Percentiles rank a stretch among this genome's conserved stretches.
phyloP scores from a whole-genome alignment of 2,113 vertebrate genomes.

The Siniperca knerii region DNA sequence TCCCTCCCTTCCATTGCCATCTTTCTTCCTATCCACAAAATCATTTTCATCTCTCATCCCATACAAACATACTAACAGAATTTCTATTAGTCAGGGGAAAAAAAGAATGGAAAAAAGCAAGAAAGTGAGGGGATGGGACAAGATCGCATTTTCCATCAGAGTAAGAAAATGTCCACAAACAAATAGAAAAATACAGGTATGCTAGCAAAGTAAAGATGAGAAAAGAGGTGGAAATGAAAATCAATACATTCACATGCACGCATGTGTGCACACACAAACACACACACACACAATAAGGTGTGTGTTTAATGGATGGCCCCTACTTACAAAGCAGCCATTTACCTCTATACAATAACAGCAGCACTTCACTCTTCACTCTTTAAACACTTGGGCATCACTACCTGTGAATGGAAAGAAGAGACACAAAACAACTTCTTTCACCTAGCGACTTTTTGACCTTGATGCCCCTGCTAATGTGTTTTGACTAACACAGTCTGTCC shows the following conservation, averaged over 20 bases:
- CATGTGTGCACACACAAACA: neutral
- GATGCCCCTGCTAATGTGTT: slow-evolving; percentile 64
- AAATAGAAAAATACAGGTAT: slow-evolving; percentile 74
- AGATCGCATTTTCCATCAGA: slow-evolving; percentile 79
- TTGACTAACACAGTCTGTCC: slow-evolving; percentile 70
- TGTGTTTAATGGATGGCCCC: slow-evolving; percentile 40
- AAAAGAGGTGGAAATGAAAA: slow-evolving; percentile 61
- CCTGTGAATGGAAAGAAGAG: slow-evolving; percentile 36
- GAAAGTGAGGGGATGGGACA: slow-evolving; percentile 65
- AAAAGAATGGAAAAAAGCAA: slow-evolving; percentile 35
- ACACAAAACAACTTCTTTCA: slow-evolving; percentile 58
- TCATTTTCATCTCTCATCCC: slow-evolving; percentile 83
- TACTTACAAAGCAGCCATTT: slow-evolving; percentile 65
- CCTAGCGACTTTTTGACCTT: slow-evolving; percentile 58
- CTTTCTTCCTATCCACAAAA: slow-evolving; percentile 74
- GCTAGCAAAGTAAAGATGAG: slow-evolving; percentile 67
- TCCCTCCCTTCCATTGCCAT: slow-evolving; percentile 66
- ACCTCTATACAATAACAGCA: slow-evolving; percentile 51
- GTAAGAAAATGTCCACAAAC: slow-evolving; percentile 74
- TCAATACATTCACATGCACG: slow-evolving; percentile 59
- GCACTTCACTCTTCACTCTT: slow-evolving; percentile 54
- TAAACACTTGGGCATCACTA: slow-evolving; percentile 43
- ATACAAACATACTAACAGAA: slow-evolving; percentile 79
- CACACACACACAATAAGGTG: slow-evolving; percentile 16
- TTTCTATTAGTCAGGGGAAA: slow-evolving; percentile 75